phyloP scores from a whole-genome alignment of 2,113 vertebrate genomes.

The Oreochromis niloticus region DNA sequence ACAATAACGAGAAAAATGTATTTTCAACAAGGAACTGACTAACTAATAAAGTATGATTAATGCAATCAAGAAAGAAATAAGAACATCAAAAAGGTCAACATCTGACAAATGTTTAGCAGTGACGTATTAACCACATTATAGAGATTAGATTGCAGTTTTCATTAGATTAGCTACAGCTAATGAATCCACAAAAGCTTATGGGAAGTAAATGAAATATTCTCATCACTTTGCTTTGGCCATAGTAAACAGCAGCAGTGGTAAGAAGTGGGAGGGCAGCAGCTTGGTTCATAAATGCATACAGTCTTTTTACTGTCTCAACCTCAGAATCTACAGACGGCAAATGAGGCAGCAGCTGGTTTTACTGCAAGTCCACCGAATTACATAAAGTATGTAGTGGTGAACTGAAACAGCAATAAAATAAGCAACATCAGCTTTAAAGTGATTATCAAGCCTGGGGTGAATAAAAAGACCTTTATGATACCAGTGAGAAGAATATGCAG shows the following conservation, averaged over 20 bases:
- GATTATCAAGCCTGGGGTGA: neutral
- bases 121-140: neutral
- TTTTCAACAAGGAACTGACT: neutral
- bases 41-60: neutral
- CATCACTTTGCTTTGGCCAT: neutral
- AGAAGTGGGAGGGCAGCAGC: neutral
- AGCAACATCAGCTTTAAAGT: neutral
- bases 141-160: neutral
- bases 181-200: neutral
- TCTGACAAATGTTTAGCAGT: neutral
- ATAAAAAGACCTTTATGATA: neutral
- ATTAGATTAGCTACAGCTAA: neutral
- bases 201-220: neutral
- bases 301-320: neutral
- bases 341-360: neutral
- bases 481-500: neutral
- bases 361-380: neutral
- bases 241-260: neutral
- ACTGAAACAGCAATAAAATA: neutral
- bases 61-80: neutral
- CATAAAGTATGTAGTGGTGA: neutral
- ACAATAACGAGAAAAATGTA: neutral
- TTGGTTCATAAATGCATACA: neutral
- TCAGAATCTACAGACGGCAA: neutral
- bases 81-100: neutral